Base-by-base conservation (phyloP, 2,113 vertebrate genomes). In the Aythya baeri region DNA sequence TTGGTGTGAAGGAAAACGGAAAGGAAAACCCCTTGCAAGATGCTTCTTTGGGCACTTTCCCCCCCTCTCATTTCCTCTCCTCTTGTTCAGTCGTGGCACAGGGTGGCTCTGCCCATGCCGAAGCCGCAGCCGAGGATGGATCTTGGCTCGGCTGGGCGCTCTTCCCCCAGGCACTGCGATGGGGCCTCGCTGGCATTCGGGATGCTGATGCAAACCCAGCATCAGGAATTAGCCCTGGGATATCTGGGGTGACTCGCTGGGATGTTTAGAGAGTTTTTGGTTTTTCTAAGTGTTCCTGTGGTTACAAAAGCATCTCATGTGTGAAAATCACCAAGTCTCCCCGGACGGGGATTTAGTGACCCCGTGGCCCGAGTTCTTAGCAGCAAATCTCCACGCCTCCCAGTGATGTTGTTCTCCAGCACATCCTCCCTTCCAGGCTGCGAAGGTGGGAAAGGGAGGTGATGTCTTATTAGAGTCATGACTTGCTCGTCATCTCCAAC, bases 241-340 rank as follows among this genome's bases (percentile, higher is more conserved):
- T 91, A 36, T 89, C 90, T 96, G 77, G 70, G 52, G 46, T 89
- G 74, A 86, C 84, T 94, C 6, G 34, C 81, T 84, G 83, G 74
- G 84, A 92, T 95, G 49, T 87, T 96, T 92, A 91, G 83, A 97
- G 86, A 95, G 77, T 41, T 96, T 96, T 84, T 68, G 81, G 54
- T 68, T 96, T 95, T 92, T 84, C 15, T 79, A 61, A 93, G 81
- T 96, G 91, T 58, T 93, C 70, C 34, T 92, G 93, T 92, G 94
- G 86, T 93, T 96, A 68, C 38, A 18, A 73, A 54, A 95, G 77
- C 70, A 78, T 94, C 6, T 0, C 86, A 13, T 82, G 83, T 84
- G 74, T 93, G 70, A 93, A 93, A 90, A 95, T 94, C 80, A 92
- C 80, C 62, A 61, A 25, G 43, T 93, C 52, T 81, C 57, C 86